Evolutionary conservation across 2,113 vertebrate species (phyloP).

Genomic region (Prunella fulvescens): DNA sequence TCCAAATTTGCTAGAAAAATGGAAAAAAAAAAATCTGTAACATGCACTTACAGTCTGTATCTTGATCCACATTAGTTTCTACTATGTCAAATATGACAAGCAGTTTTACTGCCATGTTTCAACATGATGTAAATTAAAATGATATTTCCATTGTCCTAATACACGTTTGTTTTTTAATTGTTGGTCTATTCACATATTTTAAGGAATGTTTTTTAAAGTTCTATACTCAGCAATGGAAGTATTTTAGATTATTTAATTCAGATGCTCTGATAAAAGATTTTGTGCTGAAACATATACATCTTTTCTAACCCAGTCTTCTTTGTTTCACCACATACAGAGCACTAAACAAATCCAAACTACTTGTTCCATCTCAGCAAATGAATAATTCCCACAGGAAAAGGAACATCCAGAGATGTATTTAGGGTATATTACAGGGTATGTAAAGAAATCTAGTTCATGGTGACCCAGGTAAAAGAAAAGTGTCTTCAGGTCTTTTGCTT

Average conservation of each 20-base stretch:
- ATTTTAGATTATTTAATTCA: constrained; percentile 17
- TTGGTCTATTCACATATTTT: background rate
- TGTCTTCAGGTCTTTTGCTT: background rate
- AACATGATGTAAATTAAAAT: background rate
- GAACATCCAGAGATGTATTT: background rate
- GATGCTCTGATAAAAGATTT: background rate
- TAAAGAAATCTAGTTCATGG: background rate
- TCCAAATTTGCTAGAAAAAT: background rate
- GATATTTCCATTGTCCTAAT: background rate
- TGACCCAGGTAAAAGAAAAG: background rate
- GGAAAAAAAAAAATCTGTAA: background rate
- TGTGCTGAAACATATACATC: background rate
- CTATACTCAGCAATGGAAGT: background rate
- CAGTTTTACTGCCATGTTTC: background rate
- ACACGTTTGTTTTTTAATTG: background rate
- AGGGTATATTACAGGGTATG: background rate
- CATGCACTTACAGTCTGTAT: background rate
- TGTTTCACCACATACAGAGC: background rate
- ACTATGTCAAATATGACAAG: background rate
- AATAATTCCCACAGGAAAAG: background rate
- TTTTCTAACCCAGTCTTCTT: background rate
- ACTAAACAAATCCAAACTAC: background rate
- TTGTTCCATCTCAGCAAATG: background rate
- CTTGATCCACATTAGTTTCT: background rate
- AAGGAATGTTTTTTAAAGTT: background rate